Percentiles rank a stretch among this genome's conserved stretches.
These are phyloP conservation scores for Globia sparganii DNA, from an alignment of 2,888 invertebrate species.

Conservation along the genomic window DNA sequence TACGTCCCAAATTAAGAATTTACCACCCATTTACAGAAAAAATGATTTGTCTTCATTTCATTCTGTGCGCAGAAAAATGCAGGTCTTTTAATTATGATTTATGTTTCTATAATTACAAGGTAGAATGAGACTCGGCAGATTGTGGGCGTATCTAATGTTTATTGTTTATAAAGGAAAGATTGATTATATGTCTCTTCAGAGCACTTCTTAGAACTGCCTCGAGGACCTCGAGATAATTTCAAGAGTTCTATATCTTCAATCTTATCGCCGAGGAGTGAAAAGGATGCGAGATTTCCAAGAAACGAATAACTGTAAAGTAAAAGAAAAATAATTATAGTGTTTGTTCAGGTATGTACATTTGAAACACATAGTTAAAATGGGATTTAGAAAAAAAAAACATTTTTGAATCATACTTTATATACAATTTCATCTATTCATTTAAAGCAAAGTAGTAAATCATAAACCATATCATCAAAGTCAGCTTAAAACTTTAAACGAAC, in stretches of 20 bases:
- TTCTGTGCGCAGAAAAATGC: slow-evolving; percentile 40
- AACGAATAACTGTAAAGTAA: slow-evolving; percentile 40
- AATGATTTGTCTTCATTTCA: slow-evolving; percentile 58
- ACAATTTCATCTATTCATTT: neutral
- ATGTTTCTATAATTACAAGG: slow-evolving; percentile 62
- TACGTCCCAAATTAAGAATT: slow-evolving; percentile 46
- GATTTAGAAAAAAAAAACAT: neutral
- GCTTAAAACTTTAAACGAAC: slow-evolving; percentile 17
- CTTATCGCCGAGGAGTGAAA: slow-evolving; percentile 6
- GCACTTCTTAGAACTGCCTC: slow-evolving; percentile 39
- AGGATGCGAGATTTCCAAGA: slow-evolving; percentile 13
- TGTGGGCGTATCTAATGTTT: slow-evolving; percentile 36
- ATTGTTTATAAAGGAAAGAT: slow-evolving; percentile 56
- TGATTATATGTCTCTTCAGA: slow-evolving; percentile 33
- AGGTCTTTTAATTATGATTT: slow-evolving; percentile 60
- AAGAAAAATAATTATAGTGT: slow-evolving; percentile 7
- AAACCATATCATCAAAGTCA: slow-evolving; percentile 21
- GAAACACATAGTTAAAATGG: neutral
- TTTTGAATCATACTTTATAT: neutral
- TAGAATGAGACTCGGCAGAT: slow-evolving; percentile 44
- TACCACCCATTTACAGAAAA: slow-evolving; percentile 38
- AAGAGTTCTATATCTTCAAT: slow-evolving; percentile 32
- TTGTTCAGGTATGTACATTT: neutral
- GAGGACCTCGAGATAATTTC: slow-evolving; percentile 12
- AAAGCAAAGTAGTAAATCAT: slow-evolving; percentile 22